Conservation (phyloP, 1,140 invertebrate genomes). For the Mactra quadrangularis region DNA sequence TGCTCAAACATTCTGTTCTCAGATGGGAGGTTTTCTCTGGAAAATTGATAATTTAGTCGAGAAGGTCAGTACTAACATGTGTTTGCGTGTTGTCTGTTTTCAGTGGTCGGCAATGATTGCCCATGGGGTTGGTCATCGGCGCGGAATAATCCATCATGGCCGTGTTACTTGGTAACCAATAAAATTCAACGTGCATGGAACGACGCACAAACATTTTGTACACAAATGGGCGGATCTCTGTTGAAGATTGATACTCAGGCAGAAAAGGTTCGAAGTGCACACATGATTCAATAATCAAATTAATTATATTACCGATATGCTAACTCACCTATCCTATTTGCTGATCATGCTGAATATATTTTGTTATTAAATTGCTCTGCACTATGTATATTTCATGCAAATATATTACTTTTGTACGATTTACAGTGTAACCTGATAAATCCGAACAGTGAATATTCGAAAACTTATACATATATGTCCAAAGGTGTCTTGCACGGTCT, state of each 20-base stretch:
- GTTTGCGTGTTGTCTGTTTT: neutral
- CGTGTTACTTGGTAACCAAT: neutral
- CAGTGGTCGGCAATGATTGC: neutral
- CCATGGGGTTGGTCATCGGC: neutral
- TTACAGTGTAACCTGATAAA: too few species aligned
- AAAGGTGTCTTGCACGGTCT: too few species aligned
- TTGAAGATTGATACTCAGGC: neutral
- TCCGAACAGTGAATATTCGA: too few species aligned
- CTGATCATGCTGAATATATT: too few species aligned
- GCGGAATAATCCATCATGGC: neutral
- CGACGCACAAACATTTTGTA: neutral
- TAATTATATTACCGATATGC: too few species aligned
- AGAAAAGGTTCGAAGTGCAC: neutral
- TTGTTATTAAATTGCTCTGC: too few species aligned
- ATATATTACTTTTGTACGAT: too few species aligned
- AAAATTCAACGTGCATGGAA: neutral
- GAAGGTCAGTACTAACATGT: conserved; percentile 18
- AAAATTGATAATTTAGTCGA: conserved; percentile 29
- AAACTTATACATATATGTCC: too few species aligned
- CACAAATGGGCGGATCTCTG: neutral
- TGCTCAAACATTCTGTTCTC: conserved; percentile 38
- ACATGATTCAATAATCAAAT: too few species aligned
- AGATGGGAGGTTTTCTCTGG: conserved; percentile 44
- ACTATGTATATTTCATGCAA: too few species aligned
- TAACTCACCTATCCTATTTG: too few species aligned